These are phyloP conservation scores for Silurus aristotelis DNA, from an alignment of 2,797 vertebrate species.

Conservation along the genomic window DNA sequence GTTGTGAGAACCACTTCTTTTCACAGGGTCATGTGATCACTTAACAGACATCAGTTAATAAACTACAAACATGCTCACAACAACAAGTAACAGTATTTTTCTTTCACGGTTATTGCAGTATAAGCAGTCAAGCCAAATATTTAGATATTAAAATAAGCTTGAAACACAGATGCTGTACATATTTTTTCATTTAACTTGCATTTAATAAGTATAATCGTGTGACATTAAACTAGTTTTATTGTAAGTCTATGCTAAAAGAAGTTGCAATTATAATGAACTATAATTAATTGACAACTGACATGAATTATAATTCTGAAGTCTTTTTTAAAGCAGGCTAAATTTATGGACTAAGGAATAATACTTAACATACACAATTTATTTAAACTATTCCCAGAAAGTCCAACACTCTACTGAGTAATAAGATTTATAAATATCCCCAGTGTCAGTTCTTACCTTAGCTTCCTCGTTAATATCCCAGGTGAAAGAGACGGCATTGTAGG, in stretches of 20 bases:
- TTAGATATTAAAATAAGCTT: neutral
- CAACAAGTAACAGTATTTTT: slow-evolving; percentile 17
- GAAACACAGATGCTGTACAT: neutral
- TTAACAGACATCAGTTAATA: slow-evolving; percentile 53
- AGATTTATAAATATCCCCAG: neutral
- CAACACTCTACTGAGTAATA: neutral
- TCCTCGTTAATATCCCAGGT: slow-evolving; percentile 99
- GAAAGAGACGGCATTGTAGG: slow-evolving; percentile 97
- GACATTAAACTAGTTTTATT: neutral
- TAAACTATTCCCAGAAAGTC: neutral
- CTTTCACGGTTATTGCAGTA: neutral
- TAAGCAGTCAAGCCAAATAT: neutral
- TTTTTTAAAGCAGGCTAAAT: neutral
- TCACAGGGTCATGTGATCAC: slow-evolving; percentile 54
- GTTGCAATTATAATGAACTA: too few species aligned
- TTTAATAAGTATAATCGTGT: too few species aligned
- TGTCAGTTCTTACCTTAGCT: slow-evolving; percentile 84
- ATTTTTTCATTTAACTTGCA: too few species aligned
- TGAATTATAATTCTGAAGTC: too few species aligned
- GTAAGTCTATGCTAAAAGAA: neutral
- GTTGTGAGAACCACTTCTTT: slow-evolving; percentile 57
- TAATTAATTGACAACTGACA: too few species aligned
- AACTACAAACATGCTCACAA: slow-evolving; percentile 31
- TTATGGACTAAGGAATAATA: neutral
- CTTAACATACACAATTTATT: neutral